Conservation (phyloP, 2,113 vertebrate genomes). For the Nothoprocta pentlandii region DNA sequence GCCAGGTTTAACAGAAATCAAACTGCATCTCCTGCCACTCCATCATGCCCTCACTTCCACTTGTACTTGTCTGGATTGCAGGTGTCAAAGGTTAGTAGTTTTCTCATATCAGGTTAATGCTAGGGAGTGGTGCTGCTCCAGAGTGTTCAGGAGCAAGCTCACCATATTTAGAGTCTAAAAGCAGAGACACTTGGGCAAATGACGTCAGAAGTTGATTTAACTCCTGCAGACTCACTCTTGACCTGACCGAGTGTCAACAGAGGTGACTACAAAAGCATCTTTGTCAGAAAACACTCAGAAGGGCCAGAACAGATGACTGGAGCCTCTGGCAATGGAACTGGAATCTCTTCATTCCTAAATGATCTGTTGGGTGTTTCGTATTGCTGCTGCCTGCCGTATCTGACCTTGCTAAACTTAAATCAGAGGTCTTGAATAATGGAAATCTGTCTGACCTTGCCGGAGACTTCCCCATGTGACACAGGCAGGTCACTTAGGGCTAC, state of each 20-base stretch:
- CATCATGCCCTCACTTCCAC: neutral
- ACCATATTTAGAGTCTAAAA: neutral
- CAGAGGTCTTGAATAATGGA: neutral
- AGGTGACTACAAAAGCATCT: slow-evolving; percentile 13
- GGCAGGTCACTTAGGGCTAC: neutral
- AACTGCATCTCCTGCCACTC: neutral
- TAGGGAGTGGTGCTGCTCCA: neutral
- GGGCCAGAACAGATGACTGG: neutral
- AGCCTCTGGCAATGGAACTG: neutral
- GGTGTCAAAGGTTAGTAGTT: neutral
- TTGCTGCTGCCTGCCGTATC: neutral
- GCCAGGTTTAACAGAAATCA: neutral
- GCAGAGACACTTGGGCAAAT: neutral
- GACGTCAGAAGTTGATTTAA: neutral
- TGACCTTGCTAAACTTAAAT: neutral
- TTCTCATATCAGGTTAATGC: neutral
- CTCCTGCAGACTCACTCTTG: neutral
- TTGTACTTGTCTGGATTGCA: neutral
- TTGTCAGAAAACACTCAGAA: neutral
- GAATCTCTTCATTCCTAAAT: neutral
- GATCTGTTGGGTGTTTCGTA: neutral
- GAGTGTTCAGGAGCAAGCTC: neutral
- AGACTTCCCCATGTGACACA: neutral
- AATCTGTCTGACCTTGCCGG: neutral
- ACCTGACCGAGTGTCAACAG: neutral